Evolutionary conservation across 2,797 vertebrate genomes (phyloP).

Genomic region (Urocyon cinereoargenteus): DNA sequence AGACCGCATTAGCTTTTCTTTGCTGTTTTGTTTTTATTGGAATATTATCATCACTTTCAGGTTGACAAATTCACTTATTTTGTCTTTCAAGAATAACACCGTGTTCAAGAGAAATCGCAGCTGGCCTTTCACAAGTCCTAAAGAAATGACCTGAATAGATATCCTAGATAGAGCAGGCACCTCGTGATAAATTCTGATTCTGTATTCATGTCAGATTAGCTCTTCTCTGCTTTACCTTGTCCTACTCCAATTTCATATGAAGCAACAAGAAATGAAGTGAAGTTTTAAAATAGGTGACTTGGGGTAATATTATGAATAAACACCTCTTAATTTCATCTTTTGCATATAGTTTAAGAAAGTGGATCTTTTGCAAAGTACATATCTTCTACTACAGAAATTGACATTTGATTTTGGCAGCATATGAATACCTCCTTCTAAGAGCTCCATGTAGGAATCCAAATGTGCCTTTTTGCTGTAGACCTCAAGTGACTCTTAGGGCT

Average conservation of each 20-base stretch:
- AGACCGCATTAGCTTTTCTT: neutral
- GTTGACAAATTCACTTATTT: neutral
- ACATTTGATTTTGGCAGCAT: neutral
- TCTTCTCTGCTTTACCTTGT: neutral
- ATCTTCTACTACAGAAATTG: slow-evolving; percentile 10
- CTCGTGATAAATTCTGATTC: slow-evolving; percentile 43
- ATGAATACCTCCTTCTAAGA: neutral
- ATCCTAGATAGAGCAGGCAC: neutral
- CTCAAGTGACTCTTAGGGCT: neutral
- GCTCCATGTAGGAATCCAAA: neutral
- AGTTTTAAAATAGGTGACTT: neutral
- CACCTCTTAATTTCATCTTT: neutral
- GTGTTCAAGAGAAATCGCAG: neutral
- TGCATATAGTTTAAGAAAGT: neutral
- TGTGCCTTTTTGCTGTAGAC: neutral
- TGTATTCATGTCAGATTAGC: slow-evolving; percentile 3
- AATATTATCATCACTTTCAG: neutral
- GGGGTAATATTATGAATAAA: slow-evolving; percentile 19
- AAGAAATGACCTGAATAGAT: slow-evolving; percentile 12
- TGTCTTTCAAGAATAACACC: neutral
- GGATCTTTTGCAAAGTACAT: neutral
- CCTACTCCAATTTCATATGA: neutral
- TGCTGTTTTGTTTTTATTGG: neutral
- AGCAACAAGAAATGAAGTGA: neutral
- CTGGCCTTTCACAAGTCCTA: neutral